These are phyloP conservation scores for Lacerta agilis DNA, from an alignment of 2,797 vertebrate species.

Conservation along the genomic window DNA sequence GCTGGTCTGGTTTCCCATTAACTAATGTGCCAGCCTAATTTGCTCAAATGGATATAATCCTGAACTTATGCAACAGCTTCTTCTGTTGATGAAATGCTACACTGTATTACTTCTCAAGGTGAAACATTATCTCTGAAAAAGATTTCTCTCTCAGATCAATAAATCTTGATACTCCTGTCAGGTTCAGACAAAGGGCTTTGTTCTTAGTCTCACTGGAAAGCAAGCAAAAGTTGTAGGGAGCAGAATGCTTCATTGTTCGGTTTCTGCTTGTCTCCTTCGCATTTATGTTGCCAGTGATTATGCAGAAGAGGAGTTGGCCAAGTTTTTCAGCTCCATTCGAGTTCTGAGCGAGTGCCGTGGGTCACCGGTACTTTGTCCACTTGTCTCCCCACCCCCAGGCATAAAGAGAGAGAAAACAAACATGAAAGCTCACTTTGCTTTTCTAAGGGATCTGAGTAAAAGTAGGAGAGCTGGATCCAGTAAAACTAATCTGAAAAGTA, in stretches of 20 bases:
- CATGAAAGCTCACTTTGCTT: too few species aligned
- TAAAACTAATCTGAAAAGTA: too few species aligned
- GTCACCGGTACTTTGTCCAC: too few species aligned
- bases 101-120: conserved; percentile 42
- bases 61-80: conserved; percentile 20
- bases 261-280: neutral
- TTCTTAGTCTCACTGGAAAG: conserved; percentile 19
- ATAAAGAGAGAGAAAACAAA: too few species aligned
- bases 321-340: too few species aligned
- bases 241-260: neutral
- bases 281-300: neutral
- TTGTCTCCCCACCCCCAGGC: too few species aligned
- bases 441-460: too few species aligned
- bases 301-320: too few species aligned
- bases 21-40: neutral
- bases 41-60: neutral
- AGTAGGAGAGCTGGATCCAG: too few species aligned
- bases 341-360: too few species aligned
- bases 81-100: conserved; percentile 13
- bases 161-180: conserved; percentile 31
- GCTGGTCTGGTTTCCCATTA: neutral
- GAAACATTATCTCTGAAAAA: conserved; percentile 10
- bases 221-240: neutral
- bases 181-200: conserved; percentile 18
- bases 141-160: conserved; percentile 36